Evolutionary conservation across 2,888 invertebrate species (phyloP), one percentile per base, ranked within the genome.

Genomic region (Imbricaverruca yamaguchii): DNA sequence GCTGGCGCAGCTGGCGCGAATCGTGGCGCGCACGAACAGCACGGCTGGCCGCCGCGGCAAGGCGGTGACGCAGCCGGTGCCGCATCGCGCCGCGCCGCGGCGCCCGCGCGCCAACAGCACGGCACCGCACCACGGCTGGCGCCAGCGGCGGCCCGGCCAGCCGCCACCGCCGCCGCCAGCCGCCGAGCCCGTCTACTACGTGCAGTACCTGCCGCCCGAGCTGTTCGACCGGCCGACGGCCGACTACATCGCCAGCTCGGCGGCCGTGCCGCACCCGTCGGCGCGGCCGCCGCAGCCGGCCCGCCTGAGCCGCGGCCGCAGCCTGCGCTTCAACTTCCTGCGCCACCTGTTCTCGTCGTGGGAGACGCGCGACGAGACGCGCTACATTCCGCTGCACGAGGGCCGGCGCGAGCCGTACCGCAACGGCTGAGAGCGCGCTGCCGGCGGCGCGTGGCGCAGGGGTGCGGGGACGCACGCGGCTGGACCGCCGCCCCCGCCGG

Each of bases 131-230:
- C 55, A 21, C n/a, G 56, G 23, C n/a, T 23, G 57, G 12, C 78
- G 21, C 56, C 65, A 67, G n/a, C 56, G 53, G 53, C 74, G 74
- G 69, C 56, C 78, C 10, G 65, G 10, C 65, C 10, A 15, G 23
- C n/a, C 18, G n/a, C 56, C 25, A 23, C 55, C 7, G 23, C 79
- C 56, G 57, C 57, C 57, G 56, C 57, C 56, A 6, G 7, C 79
- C 57, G n/a, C 79, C 9, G 57, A 79, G 79, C 79, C 79, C 23
- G 59, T 59, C 59, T 79, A 57, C 57, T 79, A 79, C 79, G 59
- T 79, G 57, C 79, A 79, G 57, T 79, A 79, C 79, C 79, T 79
- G 79, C 79, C 79, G 79, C 57, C 79, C 2, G 79, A 56, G 23
- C 79, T 79, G 79, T 79, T 79, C 25, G 79, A 25, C 23, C 79